Evolutionary conservation across 1,140 invertebrate species (phyloP), one percentile per base, ranked within the genome.

Genomic region (Drosophila eugracilis): DNA sequence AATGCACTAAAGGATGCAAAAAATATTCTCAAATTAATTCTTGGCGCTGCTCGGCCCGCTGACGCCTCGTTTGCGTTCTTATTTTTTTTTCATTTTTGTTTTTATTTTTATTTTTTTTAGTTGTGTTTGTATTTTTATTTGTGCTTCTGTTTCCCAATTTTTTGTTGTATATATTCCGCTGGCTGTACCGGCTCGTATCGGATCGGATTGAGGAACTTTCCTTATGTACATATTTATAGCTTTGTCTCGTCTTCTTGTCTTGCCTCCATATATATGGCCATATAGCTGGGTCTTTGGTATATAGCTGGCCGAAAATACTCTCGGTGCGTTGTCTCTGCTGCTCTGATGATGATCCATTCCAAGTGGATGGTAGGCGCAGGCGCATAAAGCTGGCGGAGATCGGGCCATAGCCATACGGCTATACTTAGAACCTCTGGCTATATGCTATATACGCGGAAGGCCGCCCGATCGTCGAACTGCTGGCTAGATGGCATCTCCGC

Each of bases 1-100:
- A 90, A 90, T 90, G 88, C 88, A 90, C 88, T 90, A 90, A 88
- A 90, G 88, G 89, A 90, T 90, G 88, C 88, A 90, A 90, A 86
- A 89, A 90, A 90, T 88, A 86, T 80, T 90, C 88, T 90, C 83
- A 83, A 90, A 80, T 79, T 80, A 80, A 79, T 81, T 70, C 74
- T 76, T 62, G 65, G 65, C 60, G 65, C 65, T 69, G 65, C 65
- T 53, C 65, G 62, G 62, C 62, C 62, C 60, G 45, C 60, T 32
- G 60, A 50, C 62, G 65, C 60, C 66, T 69, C 65, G 62, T 41
- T 66, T 28, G 44, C 58, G 62, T 69, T 63, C 48, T 28, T 32
- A 45, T 57, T n/a, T 4, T 37, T 37, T 37, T 10, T 15, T 6
- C 15, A 22, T 52, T 21, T 22, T n/a, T 34, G 32, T 36, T 49